These are phyloP conservation scores for Cyanoramphus novaezelandiae DNA, from an alignment of 2,113 vertebrate genomes.

Conservation along the genomic window DNA sequence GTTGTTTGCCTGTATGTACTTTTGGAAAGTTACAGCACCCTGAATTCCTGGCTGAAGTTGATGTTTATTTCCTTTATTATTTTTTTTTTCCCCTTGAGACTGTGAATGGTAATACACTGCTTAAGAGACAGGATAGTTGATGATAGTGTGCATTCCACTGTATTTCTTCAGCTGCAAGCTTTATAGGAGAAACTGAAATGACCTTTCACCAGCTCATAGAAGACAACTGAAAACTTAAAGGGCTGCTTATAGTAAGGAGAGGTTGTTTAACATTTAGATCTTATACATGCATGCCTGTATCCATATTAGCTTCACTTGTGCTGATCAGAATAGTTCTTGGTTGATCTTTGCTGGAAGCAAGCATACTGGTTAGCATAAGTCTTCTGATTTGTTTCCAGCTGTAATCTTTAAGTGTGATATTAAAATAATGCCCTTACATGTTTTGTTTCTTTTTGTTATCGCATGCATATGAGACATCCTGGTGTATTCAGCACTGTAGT, in stretches of 20 bases:
- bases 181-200: not conserved
- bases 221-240: not conserved
- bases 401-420: not conserved
- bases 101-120: not conserved
- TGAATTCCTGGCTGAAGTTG: not conserved
- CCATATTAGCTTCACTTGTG: not conserved
- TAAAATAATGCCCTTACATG: not conserved
- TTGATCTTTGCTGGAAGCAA: not conserved
- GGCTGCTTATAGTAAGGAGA: not conserved
- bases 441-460: not conserved
- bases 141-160: not conserved
- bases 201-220: not conserved
- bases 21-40: not conserved
- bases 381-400: not conserved
- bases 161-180: not conserved
- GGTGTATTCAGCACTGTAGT: not conserved
- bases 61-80: not conserved
- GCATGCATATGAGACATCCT: not conserved
- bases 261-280: not conserved
- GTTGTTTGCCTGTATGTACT: not conserved
- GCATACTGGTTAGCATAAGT: not conserved
- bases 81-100: not conserved
- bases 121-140: not conserved
- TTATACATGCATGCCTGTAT: not conserved
- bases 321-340: not conserved